Evolutionary conservation across 2,797 vertebrate species (phyloP).

Genomic region (Gymnocypris eckloni): DNA sequence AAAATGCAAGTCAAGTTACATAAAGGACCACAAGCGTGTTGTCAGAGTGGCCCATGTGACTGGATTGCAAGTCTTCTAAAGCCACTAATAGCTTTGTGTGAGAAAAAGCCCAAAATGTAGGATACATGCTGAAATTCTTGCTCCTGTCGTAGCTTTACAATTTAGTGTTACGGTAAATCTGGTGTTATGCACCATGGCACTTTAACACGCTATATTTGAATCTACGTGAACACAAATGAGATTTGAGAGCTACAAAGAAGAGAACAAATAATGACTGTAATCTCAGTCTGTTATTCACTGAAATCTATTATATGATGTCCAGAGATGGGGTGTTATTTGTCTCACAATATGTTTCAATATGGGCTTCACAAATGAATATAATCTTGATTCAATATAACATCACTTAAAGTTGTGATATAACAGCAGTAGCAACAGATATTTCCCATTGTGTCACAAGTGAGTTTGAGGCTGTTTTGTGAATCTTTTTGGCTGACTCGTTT

Average conservation of each 20-base stretch:
- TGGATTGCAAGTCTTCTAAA: not conserved
- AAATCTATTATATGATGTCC: not conserved
- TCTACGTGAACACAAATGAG: slow-evolving; percentile 10
- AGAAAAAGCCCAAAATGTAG: not conserved
- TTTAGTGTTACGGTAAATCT: slow-evolving; percentile 10
- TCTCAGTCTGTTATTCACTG: not conserved
- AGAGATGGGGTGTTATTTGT: not conserved
- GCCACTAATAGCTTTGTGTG: not conserved
- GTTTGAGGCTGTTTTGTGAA: not conserved
- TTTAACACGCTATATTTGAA: not conserved
- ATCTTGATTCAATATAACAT: not conserved
- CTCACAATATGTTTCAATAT: not conserved
- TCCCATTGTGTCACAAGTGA: not conserved
- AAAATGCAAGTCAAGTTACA: not conserved
- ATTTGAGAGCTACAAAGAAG: not conserved
- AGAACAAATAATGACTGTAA: not conserved
- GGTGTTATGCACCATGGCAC: not conserved
- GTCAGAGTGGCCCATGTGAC: not conserved
- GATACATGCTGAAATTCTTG: not conserved
- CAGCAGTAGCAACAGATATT: not conserved
- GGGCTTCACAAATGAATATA: not conserved
- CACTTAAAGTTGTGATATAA: not conserved
- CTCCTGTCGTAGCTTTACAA: not conserved
- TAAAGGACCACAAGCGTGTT: not conserved
- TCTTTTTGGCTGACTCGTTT: not conserved